Conservation (phyloP, 2,113 vertebrate genomes). For the Muntiacus muntjak region DNA sequence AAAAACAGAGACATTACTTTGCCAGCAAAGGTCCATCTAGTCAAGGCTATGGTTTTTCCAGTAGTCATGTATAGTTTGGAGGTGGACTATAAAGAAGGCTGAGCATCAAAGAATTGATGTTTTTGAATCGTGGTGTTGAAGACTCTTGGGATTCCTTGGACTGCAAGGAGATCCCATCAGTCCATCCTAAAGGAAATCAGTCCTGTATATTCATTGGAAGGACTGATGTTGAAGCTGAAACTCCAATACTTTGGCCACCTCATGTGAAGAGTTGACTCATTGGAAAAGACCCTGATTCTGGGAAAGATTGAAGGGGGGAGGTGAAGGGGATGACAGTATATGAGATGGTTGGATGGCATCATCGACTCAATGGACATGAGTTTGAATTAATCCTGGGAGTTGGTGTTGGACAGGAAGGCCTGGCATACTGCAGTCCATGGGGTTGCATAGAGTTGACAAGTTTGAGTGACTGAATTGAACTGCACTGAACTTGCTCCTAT, state of each 20-base stretch:
- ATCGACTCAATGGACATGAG: accelerated
- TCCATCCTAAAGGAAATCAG: neutral
- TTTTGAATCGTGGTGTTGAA: neutral
- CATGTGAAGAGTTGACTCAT: neutral
- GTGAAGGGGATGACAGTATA: neutral
- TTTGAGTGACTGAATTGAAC: neutral
- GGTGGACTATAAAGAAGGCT: neutral
- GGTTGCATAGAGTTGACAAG: neutral
- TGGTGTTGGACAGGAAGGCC: neutral
- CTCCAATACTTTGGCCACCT: neutral
- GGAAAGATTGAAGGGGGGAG: neutral
- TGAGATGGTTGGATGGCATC: neutral
- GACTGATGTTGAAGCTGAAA: neutral
- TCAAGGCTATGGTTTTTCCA: neutral
- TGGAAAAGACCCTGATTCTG: neutral
- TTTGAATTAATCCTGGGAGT: neutral
- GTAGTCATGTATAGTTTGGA: neutral
- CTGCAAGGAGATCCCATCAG: neutral
- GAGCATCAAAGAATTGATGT: accelerated
- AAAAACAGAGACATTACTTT: neutral
- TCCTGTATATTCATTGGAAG: neutral
- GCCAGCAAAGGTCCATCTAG: neutral
- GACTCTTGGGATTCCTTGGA: neutral
- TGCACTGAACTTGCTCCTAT: neutral
- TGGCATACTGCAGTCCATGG: neutral